Evolutionary conservation across 1,140 invertebrate species (phyloP).

Genomic region (Drosophila simulans): DNA sequence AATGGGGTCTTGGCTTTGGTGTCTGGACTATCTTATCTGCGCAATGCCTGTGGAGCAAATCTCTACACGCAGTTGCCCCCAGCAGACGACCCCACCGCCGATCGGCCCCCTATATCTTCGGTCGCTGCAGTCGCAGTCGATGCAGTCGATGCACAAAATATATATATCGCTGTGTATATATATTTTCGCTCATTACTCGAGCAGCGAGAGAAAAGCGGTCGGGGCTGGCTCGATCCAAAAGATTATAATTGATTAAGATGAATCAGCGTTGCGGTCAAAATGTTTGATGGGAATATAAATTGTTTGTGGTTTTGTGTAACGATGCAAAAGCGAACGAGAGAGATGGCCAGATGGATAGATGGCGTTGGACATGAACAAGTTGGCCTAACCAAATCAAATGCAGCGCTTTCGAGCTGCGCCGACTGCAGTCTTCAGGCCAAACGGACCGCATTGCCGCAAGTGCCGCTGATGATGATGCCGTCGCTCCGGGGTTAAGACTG

Average conservation of each 20-base stretch:
- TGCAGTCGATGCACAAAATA: conserved; percentile 5
- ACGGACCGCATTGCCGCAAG: conserved; percentile 46
- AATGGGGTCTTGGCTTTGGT: conserved; percentile 25
- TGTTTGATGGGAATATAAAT: conserved; percentile 84
- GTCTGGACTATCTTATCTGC: conserved; percentile 60
- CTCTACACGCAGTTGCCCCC: conserved; percentile 75
- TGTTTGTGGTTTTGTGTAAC: conserved; percentile 83
- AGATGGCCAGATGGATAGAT: conserved; percentile 44
- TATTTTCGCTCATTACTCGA: conserved; percentile 73
- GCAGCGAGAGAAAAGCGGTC: conserved; percentile 38
- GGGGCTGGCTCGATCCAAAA: conserved; percentile 54
- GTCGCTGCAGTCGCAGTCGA: background rate
- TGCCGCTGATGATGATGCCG: conserved; percentile 69
- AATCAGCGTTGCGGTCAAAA: conserved; percentile 83
- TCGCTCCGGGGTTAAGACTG: conserved; percentile 35
- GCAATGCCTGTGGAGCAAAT: conserved; percentile 76
- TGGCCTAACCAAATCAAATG: conserved; percentile 79
- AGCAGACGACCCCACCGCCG: conserved; percentile 65
- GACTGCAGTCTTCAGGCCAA: conserved; percentile 30
- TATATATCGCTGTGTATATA: background rate
- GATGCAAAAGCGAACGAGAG: conserved; percentile 59
- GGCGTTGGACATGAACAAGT: conserved; percentile 43
- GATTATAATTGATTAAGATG: conserved; percentile 84
- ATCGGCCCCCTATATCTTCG: conserved; percentile 8
- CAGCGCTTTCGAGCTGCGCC: conserved; percentile 63